Evolutionary conservation across 2,888 invertebrate species (phyloP), one percentile per base, ranked within the genome.

Genomic region (Orthonychiurus folsomi): DNA sequence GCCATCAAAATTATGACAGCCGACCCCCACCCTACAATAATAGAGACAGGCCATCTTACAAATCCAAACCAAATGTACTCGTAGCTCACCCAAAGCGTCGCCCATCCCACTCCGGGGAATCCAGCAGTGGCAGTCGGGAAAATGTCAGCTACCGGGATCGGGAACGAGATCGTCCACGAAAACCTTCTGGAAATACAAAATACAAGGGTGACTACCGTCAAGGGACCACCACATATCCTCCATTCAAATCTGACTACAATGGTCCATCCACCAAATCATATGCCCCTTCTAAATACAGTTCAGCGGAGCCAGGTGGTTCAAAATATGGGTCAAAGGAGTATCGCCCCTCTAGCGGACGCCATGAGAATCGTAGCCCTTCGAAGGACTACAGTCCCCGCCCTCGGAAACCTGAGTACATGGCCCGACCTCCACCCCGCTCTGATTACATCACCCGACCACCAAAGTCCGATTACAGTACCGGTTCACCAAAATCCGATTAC

Each of bases 1-100:
- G n/a, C n/a, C n/a, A n/a, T n/a, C n/a, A n/a, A n/a, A n/a, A n/a
- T n/a, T n/a, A n/a, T n/a, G n/a, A n/a, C n/a, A n/a, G n/a, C n/a
- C n/a, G n/a, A n/a, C n/a, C n/a, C n/a, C n/a, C n/a, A n/a, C n/a
- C n/a, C n/a, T n/a, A n/a, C n/a, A n/a, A n/a, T n/a, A n/a, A n/a
- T n/a, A n/a, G n/a, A n/a, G n/a, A n/a, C n/a, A n/a, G n/a, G n/a
- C n/a, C n/a, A n/a, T n/a, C n/a, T n/a, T 37, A 37, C 15, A 37
- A 5, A 9, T 37, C 37, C 9, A 37, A 37, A 37, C 37, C 37
- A 37, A n/a, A n/a, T n/a, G 37, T 37, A 15, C 15, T 37, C n/a
- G 54, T 21, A 20, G 21, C 54, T 54, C 54, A 24, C 2, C 54
- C 52, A 20, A n/a, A 12, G 23, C 54, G 54, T 54, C 54, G 54